Evolutionary conservation across 2,797 vertebrate species (phyloP).

Genomic region (Sylvia borin): DNA sequence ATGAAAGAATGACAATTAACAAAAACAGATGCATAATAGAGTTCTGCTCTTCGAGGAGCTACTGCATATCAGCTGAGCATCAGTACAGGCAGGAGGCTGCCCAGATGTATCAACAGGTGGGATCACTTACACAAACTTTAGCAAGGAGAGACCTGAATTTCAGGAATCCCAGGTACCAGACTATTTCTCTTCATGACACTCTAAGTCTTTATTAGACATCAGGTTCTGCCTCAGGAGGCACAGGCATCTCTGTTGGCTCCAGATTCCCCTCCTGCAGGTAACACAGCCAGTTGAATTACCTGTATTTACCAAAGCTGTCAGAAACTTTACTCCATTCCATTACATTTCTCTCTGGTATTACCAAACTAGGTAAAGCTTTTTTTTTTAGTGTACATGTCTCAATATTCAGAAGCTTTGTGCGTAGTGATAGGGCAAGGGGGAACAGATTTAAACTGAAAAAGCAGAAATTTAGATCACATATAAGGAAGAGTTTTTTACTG

Average conservation of each 20-base stretch:
- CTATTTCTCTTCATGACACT: neutral
- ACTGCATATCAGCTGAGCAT: neutral
- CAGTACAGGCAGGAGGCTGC: neutral
- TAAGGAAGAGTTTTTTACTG: neutral
- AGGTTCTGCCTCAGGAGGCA: neutral
- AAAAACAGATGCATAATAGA: neutral
- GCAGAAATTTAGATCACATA: neutral
- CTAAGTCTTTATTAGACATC: neutral
- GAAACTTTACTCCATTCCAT: neutral
- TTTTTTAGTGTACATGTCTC: neutral
- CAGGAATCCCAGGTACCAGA: neutral
- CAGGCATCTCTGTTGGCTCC: no score
- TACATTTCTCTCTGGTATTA: neutral
- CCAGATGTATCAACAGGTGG: neutral
- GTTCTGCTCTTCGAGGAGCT: neutral
- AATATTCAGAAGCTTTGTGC: neutral
- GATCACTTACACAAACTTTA: neutral
- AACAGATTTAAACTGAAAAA: neutral
- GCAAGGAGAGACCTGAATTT: neutral
- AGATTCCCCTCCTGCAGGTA: neutral
- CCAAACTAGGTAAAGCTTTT: neutral
- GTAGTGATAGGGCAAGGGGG: neutral
- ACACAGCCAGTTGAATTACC: fast-evolving
- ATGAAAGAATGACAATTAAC: neutral
- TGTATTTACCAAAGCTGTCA: neutral